These are phyloP conservation scores for Arctocebus calabarensis DNA, from an alignment of 2,797 vertebrate species.

Conservation along the genomic window DNA sequence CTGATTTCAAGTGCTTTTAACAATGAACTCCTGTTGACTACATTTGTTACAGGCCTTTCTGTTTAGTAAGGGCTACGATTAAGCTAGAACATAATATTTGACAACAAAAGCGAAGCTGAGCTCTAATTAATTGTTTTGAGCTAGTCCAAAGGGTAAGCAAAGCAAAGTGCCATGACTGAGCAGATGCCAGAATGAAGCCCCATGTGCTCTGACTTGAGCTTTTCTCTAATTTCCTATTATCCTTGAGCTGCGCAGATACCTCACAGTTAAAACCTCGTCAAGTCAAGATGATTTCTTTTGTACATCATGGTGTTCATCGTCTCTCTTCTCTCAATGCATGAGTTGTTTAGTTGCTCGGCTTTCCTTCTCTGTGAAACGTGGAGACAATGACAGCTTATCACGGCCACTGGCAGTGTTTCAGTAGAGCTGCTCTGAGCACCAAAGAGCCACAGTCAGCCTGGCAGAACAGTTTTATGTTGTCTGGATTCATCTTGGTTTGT, in stretches of 20 bases:
- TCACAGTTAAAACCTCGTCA: slow-evolving; percentile 1
- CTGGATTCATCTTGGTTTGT: slow-evolving; percentile 52
- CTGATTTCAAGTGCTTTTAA: slow-evolving; percentile 40
- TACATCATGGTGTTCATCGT: background rate
- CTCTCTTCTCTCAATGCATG: background rate
- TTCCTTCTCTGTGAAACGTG: background rate
- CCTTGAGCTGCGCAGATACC: slow-evolving; percentile 30
- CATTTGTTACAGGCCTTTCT: slow-evolving; percentile 61
- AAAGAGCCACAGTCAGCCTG: background rate
- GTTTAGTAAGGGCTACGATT: slow-evolving; percentile 55
- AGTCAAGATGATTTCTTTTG: background rate
- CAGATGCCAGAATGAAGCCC: background rate
- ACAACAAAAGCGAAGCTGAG: slow-evolving; percentile 44
- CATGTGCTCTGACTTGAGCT: rapidly evolving
- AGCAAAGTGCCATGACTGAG: slow-evolving; percentile 26
- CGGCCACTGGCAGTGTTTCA: slow-evolving; percentile 51
- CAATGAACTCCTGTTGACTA: slow-evolving; percentile 43
- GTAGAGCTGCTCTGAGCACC: background rate
- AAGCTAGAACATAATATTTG: slow-evolving; percentile 41
- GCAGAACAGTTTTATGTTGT: slow-evolving; percentile 26
- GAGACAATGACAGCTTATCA: background rate
- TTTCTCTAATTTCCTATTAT: background rate
- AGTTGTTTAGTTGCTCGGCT: slow-evolving; percentile 49
- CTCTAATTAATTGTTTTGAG: slow-evolving; percentile 62
- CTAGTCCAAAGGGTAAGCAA: slow-evolving; percentile 48